Evolutionary conservation across 2,797 vertebrate genomes (phyloP).

Genomic region (Natrix natrix): DNA sequence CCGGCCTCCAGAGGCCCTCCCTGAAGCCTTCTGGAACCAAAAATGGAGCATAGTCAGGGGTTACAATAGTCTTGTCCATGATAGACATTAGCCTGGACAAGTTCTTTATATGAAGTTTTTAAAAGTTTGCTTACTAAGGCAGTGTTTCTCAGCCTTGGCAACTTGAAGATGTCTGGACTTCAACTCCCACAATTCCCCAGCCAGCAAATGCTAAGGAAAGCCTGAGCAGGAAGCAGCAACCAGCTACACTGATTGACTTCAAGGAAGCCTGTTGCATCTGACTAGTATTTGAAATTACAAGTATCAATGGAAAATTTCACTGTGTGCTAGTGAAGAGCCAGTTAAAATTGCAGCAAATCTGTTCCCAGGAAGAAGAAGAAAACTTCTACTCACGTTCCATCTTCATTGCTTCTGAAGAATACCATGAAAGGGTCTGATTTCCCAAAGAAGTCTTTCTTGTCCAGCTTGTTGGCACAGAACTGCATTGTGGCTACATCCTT

Average conservation of each 20-base stretch:
- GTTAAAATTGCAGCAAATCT: background rate
- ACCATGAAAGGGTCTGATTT: slow-evolving; percentile 96
- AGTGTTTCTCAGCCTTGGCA: too few species aligned
- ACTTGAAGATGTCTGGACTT: too few species aligned
- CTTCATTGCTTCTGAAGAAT: slow-evolving; percentile 94
- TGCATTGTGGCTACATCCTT: slow-evolving; percentile 94
- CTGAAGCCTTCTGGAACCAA: too few species aligned
- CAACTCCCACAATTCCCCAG: too few species aligned
- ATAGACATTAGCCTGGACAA: background rate
- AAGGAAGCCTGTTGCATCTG: background rate
- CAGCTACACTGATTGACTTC: background rate
- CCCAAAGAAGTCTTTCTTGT: slow-evolving; percentile 97
- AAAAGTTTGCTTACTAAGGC: background rate
- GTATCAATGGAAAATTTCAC: background rate
- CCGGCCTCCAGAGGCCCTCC: too few species aligned
- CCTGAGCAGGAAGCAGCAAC: background rate
- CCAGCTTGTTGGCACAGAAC: slow-evolving; percentile 95
- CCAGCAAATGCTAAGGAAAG: background rate
- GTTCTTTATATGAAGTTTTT: background rate
- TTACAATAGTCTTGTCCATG: background rate
- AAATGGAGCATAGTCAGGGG: too few species aligned
- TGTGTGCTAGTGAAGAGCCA: background rate
- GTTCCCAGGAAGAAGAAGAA: background rate
- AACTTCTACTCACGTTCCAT: slow-evolving; percentile 84
- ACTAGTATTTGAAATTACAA: background rate